These are phyloP conservation scores for Rhagonycha fulva DNA, from an alignment of 2,888 invertebrate species.

Conservation along the genomic window DNA sequence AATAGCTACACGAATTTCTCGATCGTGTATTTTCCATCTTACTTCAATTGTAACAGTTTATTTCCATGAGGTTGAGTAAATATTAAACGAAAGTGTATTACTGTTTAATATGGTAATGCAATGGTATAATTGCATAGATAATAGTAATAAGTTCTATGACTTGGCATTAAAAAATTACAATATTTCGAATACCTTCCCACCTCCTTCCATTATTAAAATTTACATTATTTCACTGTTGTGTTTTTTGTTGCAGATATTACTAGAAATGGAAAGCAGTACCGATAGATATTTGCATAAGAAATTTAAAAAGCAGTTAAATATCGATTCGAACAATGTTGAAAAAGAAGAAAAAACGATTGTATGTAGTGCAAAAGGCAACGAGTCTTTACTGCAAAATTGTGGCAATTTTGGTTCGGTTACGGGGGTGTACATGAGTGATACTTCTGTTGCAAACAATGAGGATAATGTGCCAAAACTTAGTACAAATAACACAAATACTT, in stretches of 20 bases:
- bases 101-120: neutral
- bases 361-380: conserved; percentile 12
- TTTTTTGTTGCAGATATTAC: conserved; percentile 38
- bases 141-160: neutral
- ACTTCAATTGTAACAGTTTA: neutral
- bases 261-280: conserved; percentile 50
- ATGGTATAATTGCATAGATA: neutral
- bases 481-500: conserved; percentile 46
- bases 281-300: conserved; percentile 88
- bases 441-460: conserved; percentile 36
- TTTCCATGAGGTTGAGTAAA: neutral
- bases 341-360: conserved; percentile 40
- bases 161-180: neutral
- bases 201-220: conserved; percentile 1
- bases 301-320: conserved; percentile 82
- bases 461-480: conserved; percentile 50
- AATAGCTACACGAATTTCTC: conserved; percentile 17
- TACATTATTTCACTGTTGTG: conserved; percentile 1
- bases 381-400: neutral
- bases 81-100: neutral
- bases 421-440: conserved; percentile 11
- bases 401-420: conserved; percentile 9
- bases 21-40: conserved; percentile 5
- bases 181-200: neutral
- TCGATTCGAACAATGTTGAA: conserved; percentile 50